These are phyloP conservation scores for Xylocampa areola DNA, from an alignment of 2,888 invertebrate species.

Conservation along the genomic window DNA sequence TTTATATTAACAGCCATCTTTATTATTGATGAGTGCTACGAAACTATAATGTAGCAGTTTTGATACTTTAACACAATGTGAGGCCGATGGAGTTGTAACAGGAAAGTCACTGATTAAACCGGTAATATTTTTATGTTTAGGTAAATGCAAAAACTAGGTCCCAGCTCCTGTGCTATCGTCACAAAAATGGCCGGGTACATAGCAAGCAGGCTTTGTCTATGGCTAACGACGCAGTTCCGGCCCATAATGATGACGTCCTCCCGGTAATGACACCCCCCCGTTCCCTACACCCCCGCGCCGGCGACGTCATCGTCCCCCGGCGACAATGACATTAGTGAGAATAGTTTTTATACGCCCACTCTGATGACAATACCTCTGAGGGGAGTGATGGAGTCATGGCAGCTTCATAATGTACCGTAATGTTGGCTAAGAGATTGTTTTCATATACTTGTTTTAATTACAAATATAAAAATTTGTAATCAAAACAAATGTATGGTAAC, in stretches of 20 bases:
- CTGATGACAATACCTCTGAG: conserved; percentile 29
- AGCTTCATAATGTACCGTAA: conserved; percentile 18
- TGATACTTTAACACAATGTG: no score
- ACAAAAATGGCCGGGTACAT: conserved; percentile 81
- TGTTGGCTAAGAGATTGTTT: conserved; percentile 39
- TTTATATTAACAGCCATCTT: no score
- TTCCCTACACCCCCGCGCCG: conserved; percentile 29
- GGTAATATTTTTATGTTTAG: background rate
- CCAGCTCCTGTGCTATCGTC: conserved; percentile 58
- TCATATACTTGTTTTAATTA: conserved; percentile 17
- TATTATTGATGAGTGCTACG: no score
- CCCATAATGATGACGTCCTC: conserved; percentile 83
- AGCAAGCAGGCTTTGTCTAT: conserved; percentile 80
- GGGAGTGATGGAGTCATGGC: conserved; percentile 21
- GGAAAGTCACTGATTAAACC: no score
- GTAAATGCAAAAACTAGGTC: background rate
- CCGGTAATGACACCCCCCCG: conserved; percentile 75
- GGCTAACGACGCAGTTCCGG: conserved; percentile 84
- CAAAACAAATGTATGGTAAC: no score
- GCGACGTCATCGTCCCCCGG: conserved; percentile 55
- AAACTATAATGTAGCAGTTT: no score
- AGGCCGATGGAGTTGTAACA: no score
- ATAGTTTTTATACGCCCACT: conserved; percentile 62
- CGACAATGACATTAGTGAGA: conserved; percentile 76
- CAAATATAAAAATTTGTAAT: background rate